Evolutionary conservation across 1,140 invertebrate species (phyloP), one percentile per base, ranked within the genome.

Genomic region (Dendrolimus punctatus): DNA sequence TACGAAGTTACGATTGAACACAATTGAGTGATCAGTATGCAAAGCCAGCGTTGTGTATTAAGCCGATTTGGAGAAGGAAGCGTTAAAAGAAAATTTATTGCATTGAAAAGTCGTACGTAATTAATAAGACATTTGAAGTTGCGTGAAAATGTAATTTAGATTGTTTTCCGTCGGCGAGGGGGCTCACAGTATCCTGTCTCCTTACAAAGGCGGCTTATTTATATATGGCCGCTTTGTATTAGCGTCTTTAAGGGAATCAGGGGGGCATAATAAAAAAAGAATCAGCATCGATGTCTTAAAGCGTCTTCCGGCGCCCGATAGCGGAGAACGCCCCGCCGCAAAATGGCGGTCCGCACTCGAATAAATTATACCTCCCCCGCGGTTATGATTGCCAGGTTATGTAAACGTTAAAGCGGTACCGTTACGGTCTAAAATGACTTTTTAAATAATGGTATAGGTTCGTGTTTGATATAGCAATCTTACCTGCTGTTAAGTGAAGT

Each of bases 81-180:
- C 72, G 73, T 73, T 81, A 79, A 83, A 85, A 85, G 83, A 83
- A 85, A 83, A 85, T 86, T 83, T 86, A 86, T 85, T 68, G 75
- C 83, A 85, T 83, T 80, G 80, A 82, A 80, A 82, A 86, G 81
- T 86, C 83, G 66, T 66, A 66, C 59, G 80, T 76, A 86, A 86
- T 86, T 86, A 86, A 86, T 86, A 86, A 86, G 83, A 86, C 81
- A 85, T 86, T 85, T 86, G 80, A 83, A 86, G 83, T 86, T 83
- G 83, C 83, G 83, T 85, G 82, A 84, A 85, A 85, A 85, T 84
- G 82, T 85, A 85, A 85, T 85, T 85, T 85, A 85, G 82, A 85
- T 85, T 85, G 82, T 85, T 85, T 85, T 81, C 69, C 64, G 63
- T 63, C 62, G 68, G 62, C 64, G 76, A 76, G 78, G 62, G 79